phyloP scores from a whole-genome alignment of 1,140 invertebrate species.

The Drosophila mojavensis region DNA sequence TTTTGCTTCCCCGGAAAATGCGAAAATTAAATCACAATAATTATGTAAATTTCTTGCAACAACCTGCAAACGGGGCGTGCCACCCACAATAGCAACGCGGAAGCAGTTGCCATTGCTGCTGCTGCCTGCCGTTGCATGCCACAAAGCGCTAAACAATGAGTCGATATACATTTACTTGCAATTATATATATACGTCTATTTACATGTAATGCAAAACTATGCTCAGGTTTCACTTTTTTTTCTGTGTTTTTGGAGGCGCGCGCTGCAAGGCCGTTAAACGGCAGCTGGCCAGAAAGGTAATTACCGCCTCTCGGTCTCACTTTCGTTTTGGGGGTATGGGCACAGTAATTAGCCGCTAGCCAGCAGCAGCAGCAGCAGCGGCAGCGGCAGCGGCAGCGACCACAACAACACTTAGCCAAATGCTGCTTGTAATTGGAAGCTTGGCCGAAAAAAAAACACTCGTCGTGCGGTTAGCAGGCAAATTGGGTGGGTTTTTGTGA shows the following conservation, averaged over 20 bases:
- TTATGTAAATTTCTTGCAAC: slow-evolving; percentile 62
- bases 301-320: slow-evolving; percentile 48
- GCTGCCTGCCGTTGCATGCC: slow-evolving; percentile 24
- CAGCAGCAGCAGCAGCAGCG: neutral
- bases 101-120: slow-evolving; percentile 26
- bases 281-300: slow-evolving; percentile 45
- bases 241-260: slow-evolving; percentile 18
- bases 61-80: slow-evolving; percentile 35
- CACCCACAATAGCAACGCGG: slow-evolving; percentile 63
- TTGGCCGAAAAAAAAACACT: slow-evolving; percentile 1
- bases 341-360: slow-evolving; percentile 44
- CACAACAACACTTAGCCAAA: slow-evolving; percentile 36
- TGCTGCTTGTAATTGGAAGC: slow-evolving; percentile 40
- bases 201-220: neutral
- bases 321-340: slow-evolving; percentile 24
- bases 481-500: slow-evolving; percentile 59
- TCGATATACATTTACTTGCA: slow-evolving; percentile 19
- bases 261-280: slow-evolving; percentile 36
- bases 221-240: slow-evolving; percentile 45
- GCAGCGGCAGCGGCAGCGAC: slow-evolving; percentile 3
- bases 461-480: slow-evolving; percentile 46
- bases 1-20: slow-evolving; percentile 33
- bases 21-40: slow-evolving; percentile 72
- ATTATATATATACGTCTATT: neutral
- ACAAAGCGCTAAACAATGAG: neutral